These are phyloP conservation scores for Bolborhynchus lineola DNA, from an alignment of 2,113 vertebrate species.

Conservation along the genomic window DNA sequence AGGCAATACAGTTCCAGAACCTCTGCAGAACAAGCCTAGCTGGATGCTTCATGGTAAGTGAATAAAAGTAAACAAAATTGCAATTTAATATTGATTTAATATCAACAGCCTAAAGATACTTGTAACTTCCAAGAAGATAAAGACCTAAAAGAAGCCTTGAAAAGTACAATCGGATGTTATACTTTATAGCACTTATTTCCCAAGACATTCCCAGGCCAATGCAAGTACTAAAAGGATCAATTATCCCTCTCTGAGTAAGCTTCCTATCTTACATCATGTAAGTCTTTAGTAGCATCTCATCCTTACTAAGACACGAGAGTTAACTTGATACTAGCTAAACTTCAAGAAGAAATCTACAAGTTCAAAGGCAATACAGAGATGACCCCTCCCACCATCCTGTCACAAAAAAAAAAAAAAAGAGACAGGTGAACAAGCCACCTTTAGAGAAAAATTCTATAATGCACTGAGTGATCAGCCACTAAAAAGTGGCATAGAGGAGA, in stretches of 20 bases:
- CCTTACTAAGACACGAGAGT: not conserved
- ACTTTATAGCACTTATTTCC: not conserved
- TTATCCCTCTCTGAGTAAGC: not conserved
- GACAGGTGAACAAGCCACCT: not conserved
- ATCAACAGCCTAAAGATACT: not conserved
- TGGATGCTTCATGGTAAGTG: not conserved
- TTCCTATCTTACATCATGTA: not conserved
- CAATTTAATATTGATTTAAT: not conserved
- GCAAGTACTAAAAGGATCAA: not conserved
- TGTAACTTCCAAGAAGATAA: not conserved
- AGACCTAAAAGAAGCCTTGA: not conserved
- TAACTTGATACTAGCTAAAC: not conserved
- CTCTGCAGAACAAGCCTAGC: not conserved
- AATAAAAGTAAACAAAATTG: not conserved
- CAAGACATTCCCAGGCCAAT: not conserved
- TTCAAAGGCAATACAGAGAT: not conserved
- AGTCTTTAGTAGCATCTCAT: not conserved
- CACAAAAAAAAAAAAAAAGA: not conserved
- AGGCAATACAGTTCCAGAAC: not conserved
- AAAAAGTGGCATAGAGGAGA: not conserved
- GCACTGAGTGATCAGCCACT: too few species aligned
- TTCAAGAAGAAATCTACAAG: not conserved
- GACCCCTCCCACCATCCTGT: too few species aligned
- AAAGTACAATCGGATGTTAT: not conserved
- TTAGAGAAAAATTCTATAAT: not conserved